Evolutionary conservation across 2,113 vertebrate genomes (phyloP).

Genomic region (Serranochromis macrocephalus): DNA sequence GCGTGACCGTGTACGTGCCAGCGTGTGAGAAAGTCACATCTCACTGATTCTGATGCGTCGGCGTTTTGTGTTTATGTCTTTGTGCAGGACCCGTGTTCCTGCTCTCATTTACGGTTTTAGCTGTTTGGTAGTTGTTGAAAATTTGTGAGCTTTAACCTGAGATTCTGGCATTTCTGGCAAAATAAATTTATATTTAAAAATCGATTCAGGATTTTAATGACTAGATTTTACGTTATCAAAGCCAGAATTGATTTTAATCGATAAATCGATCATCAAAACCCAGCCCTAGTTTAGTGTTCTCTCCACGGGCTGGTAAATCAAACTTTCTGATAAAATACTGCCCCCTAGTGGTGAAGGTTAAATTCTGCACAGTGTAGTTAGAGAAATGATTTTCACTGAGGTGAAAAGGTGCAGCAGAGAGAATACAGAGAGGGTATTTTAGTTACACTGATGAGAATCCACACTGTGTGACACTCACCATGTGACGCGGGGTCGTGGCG

Average conservation of each 20-base stretch:
- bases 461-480: constrained; percentile 74
- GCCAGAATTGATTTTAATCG: background rate
- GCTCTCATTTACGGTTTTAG: background rate
- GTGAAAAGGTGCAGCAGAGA: background rate
- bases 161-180: background rate
- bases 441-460: background rate
- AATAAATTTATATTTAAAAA: background rate
- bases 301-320: background rate
- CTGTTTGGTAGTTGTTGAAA: background rate
- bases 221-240: rapidly evolving
- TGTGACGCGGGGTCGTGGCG: constrained; percentile 71
- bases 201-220: background rate
- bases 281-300: background rate
- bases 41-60: too few species aligned
- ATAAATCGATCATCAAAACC: background rate
- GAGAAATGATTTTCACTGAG: background rate
- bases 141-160: background rate
- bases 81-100: rapidly evolving
- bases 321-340: background rate
- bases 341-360: background rate
- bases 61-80: background rate
- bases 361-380: background rate
- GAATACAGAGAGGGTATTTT: background rate
- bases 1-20: rapidly evolving
- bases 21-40: rapidly evolving